Evolutionary conservation across 2,888 invertebrate species (phyloP), one percentile per base, ranked within the genome.

Genomic region (Torymus tubicola): DNA sequence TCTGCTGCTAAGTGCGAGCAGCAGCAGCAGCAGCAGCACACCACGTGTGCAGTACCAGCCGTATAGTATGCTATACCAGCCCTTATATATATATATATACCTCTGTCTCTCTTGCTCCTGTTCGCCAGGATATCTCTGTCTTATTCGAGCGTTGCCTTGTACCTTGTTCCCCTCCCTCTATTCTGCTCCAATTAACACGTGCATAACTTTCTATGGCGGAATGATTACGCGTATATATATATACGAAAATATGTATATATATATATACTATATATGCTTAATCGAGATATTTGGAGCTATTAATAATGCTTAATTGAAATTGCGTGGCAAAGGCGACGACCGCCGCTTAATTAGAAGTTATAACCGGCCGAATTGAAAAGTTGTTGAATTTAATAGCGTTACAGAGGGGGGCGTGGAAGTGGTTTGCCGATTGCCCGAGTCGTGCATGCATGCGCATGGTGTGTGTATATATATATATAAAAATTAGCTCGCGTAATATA

Each of bases 131-230:
- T 42, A 42, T 42, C 42, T 42, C 42, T 42, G 42, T 42, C 42
- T 42, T 42, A 8, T 42, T 42, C 42, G 42, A 42, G 8, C 5
- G 1, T 5, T 42, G 42, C 31, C 42, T 16, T n/a, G n/a, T 58
- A 18, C 63, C 58, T 1, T 42, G 14, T 61, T 31, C 21, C 60
- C n/a, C 53, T 64, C 76, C 53, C 71, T 60, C 74, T 65, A 70
- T 31, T 60, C 70, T 64, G 79, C 82, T 84, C 84, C 80, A 84
- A 84, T 84, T 78, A 71, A 65, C 61, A 57, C 50, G 68, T 60
- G 50, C 63, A 63, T 68, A 76, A 69, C 68, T 76, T 76, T 68
- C 69, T 16, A 18, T 11, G 16, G 52, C 18, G 67, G 67, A 65
- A 65, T 31, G 50, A 31, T 74, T 50, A 64, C 65, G 42, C 42